Evolutionary conservation across 2,113 vertebrate species (phyloP).

Genomic region (Tretioscincus oriximinensis): DNA sequence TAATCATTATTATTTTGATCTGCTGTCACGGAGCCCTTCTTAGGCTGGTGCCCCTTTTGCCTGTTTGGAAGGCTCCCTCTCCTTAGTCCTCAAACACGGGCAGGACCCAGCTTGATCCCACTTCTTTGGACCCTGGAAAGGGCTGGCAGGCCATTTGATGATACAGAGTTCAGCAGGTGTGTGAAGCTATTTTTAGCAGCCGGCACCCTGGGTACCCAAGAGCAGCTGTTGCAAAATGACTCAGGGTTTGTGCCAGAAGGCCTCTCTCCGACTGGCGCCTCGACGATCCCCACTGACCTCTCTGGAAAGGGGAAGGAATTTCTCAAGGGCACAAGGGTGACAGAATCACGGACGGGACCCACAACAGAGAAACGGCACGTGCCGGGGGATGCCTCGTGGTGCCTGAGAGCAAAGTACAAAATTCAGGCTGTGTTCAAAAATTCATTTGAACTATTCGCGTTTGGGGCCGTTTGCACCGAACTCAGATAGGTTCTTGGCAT

Average conservation of each 20-base stretch:
- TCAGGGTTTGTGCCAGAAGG: slow-evolving; percentile 1
- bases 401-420: too few relatives aligned
- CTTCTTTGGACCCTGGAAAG: neutral
- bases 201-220: slow-evolving; percentile 19
- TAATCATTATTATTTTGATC: too few relatives aligned
- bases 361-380: too few relatives aligned
- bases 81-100: neutral
- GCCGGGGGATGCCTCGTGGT: too few relatives aligned
- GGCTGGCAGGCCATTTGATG: neutral
- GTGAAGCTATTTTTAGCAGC: slow-evolving; percentile 14
- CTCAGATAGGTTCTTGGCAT: too few relatives aligned
- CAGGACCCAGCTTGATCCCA: neutral
- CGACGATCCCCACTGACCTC: neutral
- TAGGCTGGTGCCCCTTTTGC: too few relatives aligned
- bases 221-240: slow-evolving; percentile 47
- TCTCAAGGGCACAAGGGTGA: neutral
- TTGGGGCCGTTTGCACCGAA: too few relatives aligned
- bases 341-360: neutral
- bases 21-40: too few relatives aligned
- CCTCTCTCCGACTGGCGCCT: neutral
- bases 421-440: too few relatives aligned
- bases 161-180: neutral
- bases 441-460: too few relatives aligned
- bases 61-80: too few relatives aligned
- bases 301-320: neutral